These are phyloP conservation scores for Hemibagrus wyckioides DNA, from an alignment of 2,113 vertebrate species.

Conservation along the genomic window DNA sequence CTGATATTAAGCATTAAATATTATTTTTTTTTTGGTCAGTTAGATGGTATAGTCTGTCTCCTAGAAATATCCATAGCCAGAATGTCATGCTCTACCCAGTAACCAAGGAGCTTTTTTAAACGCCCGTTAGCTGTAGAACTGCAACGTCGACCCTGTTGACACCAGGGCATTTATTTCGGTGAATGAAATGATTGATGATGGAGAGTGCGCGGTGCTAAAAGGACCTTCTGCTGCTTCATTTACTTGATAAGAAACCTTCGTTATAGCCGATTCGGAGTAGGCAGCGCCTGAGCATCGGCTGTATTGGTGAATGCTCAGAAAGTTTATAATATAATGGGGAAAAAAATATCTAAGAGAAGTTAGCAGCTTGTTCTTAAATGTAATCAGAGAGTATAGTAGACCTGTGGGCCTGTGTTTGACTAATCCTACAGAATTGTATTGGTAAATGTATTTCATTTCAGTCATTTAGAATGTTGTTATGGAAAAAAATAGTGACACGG, in stretches of 20 bases:
- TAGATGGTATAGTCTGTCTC: not conserved
- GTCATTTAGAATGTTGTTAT: not conserved
- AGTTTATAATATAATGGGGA: not conserved
- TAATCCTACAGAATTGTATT: no score
- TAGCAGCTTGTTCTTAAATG: not conserved
- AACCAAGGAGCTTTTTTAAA: conserved; percentile 10
- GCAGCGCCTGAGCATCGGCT: not conserved
- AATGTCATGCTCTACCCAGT: conserved; percentile 25
- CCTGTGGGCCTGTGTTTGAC: not conserved
- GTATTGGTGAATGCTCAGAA: not conserved
- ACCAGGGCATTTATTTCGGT: conserved; percentile 21
- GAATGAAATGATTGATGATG: conserved; percentile 1
- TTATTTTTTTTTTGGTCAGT: not conserved
- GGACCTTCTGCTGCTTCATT: not conserved
- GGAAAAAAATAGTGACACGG: not conserved
- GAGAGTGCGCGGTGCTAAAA: not conserved
- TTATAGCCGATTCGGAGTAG: not conserved
- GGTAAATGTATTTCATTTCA: no score
- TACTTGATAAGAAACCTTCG: not conserved
- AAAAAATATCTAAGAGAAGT: not conserved
- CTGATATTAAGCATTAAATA: not conserved
- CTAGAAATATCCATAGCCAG: not conserved
- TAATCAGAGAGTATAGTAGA: not conserved
- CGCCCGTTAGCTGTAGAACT: conserved; percentile 3
- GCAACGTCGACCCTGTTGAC: conserved; percentile 10